A percentile compares a stretch with the other conserved stretches of the same genome.
Conservation (phyloP, 2,113 vertebrate genomes). For the Pluvialis apricaria region DNA sequence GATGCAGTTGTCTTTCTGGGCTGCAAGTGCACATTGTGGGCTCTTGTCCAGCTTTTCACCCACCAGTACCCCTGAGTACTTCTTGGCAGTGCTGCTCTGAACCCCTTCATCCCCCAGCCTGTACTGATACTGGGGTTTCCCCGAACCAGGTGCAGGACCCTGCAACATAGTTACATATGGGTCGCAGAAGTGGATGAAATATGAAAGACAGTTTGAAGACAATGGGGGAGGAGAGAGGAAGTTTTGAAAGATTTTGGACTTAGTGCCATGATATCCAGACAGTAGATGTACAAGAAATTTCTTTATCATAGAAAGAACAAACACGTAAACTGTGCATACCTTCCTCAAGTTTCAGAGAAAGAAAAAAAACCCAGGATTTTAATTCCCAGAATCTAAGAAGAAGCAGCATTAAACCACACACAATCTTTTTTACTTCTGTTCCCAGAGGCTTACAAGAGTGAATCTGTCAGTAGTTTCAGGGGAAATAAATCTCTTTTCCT, state of each 20-base stretch:
- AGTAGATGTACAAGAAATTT: accelerated
- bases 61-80: not conserved
- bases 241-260: not conserved
- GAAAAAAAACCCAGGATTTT: not conserved
- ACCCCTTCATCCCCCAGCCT: not conserved
- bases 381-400: not conserved
- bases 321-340: not conserved
- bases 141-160: not conserved
- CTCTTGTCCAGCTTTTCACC: not conserved
- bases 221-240: not conserved
- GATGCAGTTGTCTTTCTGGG: not conserved
- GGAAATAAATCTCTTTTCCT: not conserved
- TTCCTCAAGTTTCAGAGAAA: not conserved
- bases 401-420: not conserved
- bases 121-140: not conserved
- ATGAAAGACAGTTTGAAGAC: not conserved
- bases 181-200: not conserved
- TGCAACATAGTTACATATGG: not conserved
- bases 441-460: not conserved
- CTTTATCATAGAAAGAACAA: not conserved
- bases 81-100: not conserved
- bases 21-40: accelerated
- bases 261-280: not conserved
- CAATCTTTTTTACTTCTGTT: not conserved
- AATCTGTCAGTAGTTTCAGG: not conserved